phyloP scores from a whole-genome alignment of 1,140 invertebrate genomes.

The Uloborus diversus region DNA sequence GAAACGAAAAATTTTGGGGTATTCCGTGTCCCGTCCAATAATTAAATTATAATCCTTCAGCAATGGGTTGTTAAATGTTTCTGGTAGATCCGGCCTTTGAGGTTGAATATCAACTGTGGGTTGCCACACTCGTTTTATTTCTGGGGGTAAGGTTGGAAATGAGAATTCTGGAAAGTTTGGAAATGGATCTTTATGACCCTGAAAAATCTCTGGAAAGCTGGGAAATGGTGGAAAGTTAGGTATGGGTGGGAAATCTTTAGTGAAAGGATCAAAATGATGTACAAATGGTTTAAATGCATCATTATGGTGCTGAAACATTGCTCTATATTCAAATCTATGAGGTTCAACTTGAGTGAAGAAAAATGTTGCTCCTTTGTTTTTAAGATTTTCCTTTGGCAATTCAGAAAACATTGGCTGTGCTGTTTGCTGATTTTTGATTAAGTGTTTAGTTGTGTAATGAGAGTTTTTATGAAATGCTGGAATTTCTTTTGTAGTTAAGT shows the following conservation, averaged over 20 bases:
- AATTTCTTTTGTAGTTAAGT: neutral
- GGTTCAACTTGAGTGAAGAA: slow-evolving; percentile 58
- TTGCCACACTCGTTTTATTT: slow-evolving; percentile 19
- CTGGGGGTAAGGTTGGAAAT: slow-evolving; percentile 74
- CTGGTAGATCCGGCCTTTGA: neutral
- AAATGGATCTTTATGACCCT: slow-evolving; percentile 32
- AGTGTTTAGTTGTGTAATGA: neutral
- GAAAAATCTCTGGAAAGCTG: slow-evolving; percentile 63
- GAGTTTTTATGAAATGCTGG: neutral
- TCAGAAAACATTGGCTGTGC: neutral
- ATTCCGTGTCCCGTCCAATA: slow-evolving; percentile 56
- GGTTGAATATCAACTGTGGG: slow-evolving; percentile 58
- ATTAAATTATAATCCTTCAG: slow-evolving; percentile 58
- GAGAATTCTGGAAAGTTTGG: slow-evolving; percentile 71
- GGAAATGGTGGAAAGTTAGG: slow-evolving; percentile 64
- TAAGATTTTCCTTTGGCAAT: slow-evolving; percentile 11
- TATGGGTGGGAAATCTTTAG: slow-evolving; percentile 58
- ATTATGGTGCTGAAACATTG: slow-evolving; percentile 57
- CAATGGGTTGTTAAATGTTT: slow-evolving; percentile 69
- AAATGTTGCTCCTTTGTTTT: slow-evolving; percentile 39
- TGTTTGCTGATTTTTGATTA: slow-evolving; percentile 6
- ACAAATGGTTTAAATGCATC: slow-evolving; percentile 62
- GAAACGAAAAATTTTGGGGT: slow-evolving; percentile 59
- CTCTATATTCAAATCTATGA: slow-evolving; percentile 58
- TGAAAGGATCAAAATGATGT: slow-evolving; percentile 58